These are phyloP conservation scores for Phyllotreta striolata DNA, from an alignment of 2,888 invertebrate species.

Conservation along the genomic window DNA sequence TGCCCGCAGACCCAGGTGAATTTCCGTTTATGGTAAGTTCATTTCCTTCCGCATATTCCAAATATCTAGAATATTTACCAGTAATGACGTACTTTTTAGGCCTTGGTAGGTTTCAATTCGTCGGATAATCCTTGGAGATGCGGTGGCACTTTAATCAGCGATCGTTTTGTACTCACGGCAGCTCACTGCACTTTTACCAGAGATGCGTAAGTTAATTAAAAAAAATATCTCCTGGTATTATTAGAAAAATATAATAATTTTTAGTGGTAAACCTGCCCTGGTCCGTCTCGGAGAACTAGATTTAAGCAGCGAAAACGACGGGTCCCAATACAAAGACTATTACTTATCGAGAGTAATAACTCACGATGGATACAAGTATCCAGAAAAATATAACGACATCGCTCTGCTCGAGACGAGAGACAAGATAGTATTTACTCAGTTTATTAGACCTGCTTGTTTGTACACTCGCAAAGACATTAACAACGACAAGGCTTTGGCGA, in stretches of 20 bases:
- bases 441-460: slow-evolving; percentile 71
- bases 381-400: slow-evolving; percentile 71
- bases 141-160: slow-evolving; percentile 67
- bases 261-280: slow-evolving; percentile 62
- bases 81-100: slow-evolving; percentile 51
- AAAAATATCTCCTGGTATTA: not conserved
- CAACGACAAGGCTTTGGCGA: slow-evolving; percentile 65
- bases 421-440: slow-evolving; percentile 61
- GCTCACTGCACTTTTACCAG: slow-evolving; percentile 64
- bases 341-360: slow-evolving; percentile 55
- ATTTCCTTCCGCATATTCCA: not conserved
- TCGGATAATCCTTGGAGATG: slow-evolving; percentile 60
- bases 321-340: slow-evolving; percentile 62
- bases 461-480: slow-evolving; percentile 60
- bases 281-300: slow-evolving; percentile 69
- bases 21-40: slow-evolving; percentile 70
- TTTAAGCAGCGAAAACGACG: slow-evolving; percentile 62
- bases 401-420: slow-evolving; percentile 67
- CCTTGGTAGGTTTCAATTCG: slow-evolving; percentile 57
- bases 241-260: slow-evolving; percentile 33
- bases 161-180: slow-evolving; percentile 66
- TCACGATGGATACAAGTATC: slow-evolving; percentile 67
- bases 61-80: not conserved
- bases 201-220: slow-evolving; percentile 48
- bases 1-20: slow-evolving; percentile 64